phyloP scores from a whole-genome alignment of 2,888 invertebrate species.

The Parnassius orleans region DNA sequence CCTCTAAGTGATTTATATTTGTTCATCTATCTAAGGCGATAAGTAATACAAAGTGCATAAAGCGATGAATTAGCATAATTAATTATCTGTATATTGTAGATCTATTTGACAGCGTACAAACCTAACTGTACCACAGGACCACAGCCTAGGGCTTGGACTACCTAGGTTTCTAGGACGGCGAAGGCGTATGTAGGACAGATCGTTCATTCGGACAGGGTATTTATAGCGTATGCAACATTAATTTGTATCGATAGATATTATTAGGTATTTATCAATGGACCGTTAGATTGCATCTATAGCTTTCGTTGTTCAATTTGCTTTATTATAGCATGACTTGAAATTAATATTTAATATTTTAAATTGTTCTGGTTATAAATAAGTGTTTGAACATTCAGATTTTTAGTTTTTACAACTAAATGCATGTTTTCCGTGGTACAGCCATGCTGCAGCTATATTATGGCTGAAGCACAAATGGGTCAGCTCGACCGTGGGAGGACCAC shows the following conservation, averaged over 20 bases:
- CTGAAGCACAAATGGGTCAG: no score
- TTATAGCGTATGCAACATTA: slow-evolving; percentile 23
- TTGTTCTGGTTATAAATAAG: no score
- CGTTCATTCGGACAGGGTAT: slow-evolving; percentile 21
- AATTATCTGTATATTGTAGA: slow-evolving; percentile 17
- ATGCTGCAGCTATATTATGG: no score
- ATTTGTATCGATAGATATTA: slow-evolving; percentile 23
- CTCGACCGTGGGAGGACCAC: no score
- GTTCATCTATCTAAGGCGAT: neutral
- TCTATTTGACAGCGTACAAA: slow-evolving; percentile 14
- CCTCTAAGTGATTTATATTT: neutral
- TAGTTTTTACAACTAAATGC: no score
- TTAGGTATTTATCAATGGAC: slow-evolving; percentile 19
- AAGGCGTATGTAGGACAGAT: slow-evolving; percentile 26
- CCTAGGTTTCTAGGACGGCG: slow-evolving; percentile 19
- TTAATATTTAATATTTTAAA: neutral
- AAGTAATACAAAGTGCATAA: neutral
- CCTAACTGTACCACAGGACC: slow-evolving; percentile 8
- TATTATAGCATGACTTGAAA: neutral
- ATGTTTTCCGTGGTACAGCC: no score
- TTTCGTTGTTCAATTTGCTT: slow-evolving; percentile 6
- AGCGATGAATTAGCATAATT: slow-evolving; percentile 10
- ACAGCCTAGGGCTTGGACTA: slow-evolving; percentile 1
- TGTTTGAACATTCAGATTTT: no score
- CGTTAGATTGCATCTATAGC: slow-evolving; percentile 16